Conservation (phyloP, 2,113 vertebrate genomes). For the Coturnix japonica region DNA sequence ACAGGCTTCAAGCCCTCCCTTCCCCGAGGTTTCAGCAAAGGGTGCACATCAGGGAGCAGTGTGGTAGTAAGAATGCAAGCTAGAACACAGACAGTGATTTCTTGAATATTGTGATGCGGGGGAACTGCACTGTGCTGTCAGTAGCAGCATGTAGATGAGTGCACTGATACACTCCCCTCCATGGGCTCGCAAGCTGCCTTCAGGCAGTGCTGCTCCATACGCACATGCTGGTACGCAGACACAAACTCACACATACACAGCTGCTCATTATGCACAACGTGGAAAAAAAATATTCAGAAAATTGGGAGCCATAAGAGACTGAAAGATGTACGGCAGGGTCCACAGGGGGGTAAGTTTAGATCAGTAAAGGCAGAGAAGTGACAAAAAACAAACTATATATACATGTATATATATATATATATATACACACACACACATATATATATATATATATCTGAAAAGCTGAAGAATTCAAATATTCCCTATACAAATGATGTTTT, state of each 20-base stretch:
- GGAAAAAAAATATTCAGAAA: not conserved
- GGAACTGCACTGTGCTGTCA: not conserved
- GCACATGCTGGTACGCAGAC: not conserved
- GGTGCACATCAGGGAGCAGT: not conserved
- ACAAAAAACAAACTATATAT: too few relatives aligned
- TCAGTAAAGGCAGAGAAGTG: not conserved
- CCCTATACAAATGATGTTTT: fast-evolving
- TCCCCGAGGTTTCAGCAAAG: not conserved
- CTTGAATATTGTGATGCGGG: not conserved
- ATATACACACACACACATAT: not conserved
- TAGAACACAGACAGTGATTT: not conserved
- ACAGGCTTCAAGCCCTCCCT: not conserved
- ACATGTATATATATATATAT: too few relatives aligned
- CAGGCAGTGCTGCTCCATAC: not conserved
- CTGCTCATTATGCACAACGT: fast-evolving
- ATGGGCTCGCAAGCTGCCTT: not conserved
- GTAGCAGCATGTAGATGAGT: fast-evolving
- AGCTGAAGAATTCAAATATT: not conserved
- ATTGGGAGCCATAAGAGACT: not conserved
- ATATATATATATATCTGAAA: not conserved
- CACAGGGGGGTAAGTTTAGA: not conserved
- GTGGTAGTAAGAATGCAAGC: not conserved
- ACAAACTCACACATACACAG: not conserved
- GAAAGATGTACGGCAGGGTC: not conserved
- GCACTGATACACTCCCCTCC: not conserved